Evolutionary conservation across 2,797 vertebrate species (phyloP), one percentile per base, ranked within the genome.

Genomic region (Hapalemur alaotrensis): DNA sequence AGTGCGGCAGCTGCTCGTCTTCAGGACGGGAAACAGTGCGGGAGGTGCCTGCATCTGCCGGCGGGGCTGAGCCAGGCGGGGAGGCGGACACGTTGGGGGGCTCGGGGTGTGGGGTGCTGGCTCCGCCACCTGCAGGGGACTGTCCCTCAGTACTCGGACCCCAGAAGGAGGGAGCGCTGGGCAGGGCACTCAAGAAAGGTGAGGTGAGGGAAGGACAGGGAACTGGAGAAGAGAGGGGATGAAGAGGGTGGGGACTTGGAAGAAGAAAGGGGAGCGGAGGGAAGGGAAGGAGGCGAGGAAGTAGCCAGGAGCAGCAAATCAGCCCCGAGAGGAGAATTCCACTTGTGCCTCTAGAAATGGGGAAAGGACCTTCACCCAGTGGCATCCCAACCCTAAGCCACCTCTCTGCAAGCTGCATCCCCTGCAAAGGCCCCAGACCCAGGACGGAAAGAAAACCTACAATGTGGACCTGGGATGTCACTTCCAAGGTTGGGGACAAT

Each of bases 1-100:
- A 97, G 95, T 46, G 65, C 1, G 0, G 89, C 95, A 97, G 97
- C 97, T 96, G 96, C 96, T 95, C 70, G 7, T 95, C 97, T 87
- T 80, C 91, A 76, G 94, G 81, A 91, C 5, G 0, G 18, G 84
- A 90, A 92, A 96, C 92, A 86, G 90, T n/a, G 96, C 92, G 18
- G 72, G 90, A 90, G 91, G 59, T 43, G 93, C 86, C 50, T 5
- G 73, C 93, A 35, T 89, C 76, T 89, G 95, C 57, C 10, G 11
- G 3, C 38, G 50, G 6, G 0, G n/a, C 22, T 0, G 38, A 15
- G 72, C 67, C 28, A 25, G 65, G 78, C 43, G 0, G 76, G 88
- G 85, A 50, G 30, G 54, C 25, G 5, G 43, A 25, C 9, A 0
- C 46, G 30, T 28, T 4, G 54, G 50, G 52, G 22, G 32, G 9